These are phyloP conservation scores for Leptopilina clavipes DNA, from an alignment of 1,140 invertebrate species.

Conservation along the genomic window DNA sequence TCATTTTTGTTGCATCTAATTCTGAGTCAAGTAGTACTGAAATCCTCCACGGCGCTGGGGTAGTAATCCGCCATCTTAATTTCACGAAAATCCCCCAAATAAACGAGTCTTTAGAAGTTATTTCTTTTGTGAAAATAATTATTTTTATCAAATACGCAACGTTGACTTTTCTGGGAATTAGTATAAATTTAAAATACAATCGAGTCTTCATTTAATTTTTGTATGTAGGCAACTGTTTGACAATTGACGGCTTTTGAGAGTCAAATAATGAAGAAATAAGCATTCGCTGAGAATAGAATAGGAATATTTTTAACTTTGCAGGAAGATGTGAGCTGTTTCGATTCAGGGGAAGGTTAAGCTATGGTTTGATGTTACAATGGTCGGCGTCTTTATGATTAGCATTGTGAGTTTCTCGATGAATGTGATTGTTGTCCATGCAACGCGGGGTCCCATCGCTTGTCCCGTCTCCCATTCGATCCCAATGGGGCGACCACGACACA, in stretches of 20 bases:
- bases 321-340: neutral
- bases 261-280: slow-evolving; percentile 35
- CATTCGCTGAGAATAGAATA: neutral
- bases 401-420: slow-evolving; percentile 73
- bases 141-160: no score
- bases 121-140: no score
- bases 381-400: slow-evolving; percentile 75
- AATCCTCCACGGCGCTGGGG: no score
- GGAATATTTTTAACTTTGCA: neutral
- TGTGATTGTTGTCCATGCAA: slow-evolving; percentile 73
- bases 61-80: no score
- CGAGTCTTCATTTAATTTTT: neutral
- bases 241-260: slow-evolving; percentile 11
- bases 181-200: no score
- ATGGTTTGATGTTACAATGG: slow-evolving; percentile 67
- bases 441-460: slow-evolving; percentile 59
- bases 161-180: no score
- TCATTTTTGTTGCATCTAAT: no score
- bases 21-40: no score
- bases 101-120: no score
- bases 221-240: slow-evolving; percentile 16
- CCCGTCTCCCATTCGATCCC: slow-evolving; percentile 47
- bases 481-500: slow-evolving; percentile 53
- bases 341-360: slow-evolving; percentile 30
- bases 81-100: no score